phyloP scores from a whole-genome alignment of 2,888 invertebrate genomes.

The Parelbella ahira region DNA sequence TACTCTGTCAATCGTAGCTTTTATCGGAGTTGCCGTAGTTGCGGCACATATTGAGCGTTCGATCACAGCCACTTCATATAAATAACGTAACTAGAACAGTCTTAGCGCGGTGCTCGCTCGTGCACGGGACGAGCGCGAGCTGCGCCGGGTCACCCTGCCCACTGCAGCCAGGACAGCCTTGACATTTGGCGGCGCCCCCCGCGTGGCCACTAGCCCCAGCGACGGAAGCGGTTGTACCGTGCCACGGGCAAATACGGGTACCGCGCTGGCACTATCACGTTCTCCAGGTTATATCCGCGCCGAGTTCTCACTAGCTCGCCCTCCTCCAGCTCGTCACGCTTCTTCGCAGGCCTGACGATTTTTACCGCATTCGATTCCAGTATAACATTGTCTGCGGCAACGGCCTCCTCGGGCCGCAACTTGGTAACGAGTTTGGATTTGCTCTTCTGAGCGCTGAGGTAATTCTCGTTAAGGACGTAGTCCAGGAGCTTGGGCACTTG shows the following conservation, averaged over 20 bases:
- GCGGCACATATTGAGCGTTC: constrained; percentile 59
- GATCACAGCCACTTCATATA: constrained; percentile 72
- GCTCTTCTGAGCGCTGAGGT: constrained; percentile 57
- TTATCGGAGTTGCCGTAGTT: too few species aligned
- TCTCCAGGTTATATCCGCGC: constrained; percentile 74
- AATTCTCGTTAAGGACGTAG: constrained; percentile 57
- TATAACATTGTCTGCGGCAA: constrained; percentile 66
- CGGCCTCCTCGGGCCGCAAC: constrained; percentile 54
- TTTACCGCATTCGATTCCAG: constrained; percentile 67
- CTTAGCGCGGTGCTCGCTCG: constrained; percentile 39
- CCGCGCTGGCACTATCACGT: constrained; percentile 71
- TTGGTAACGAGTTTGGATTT: constrained; percentile 67
- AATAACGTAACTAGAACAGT: constrained; percentile 56
- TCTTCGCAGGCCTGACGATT: constrained; percentile 56
- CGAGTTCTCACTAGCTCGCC: constrained; percentile 58
- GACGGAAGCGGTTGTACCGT: constrained; percentile 65
- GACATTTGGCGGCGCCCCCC: constrained; percentile 57
- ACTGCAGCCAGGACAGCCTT: constrained; percentile 61
- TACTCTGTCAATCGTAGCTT: constrained; percentile 56
- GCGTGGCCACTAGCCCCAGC: constrained; percentile 67
- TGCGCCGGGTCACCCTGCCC: constrained; percentile 41
- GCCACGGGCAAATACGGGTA: constrained; percentile 72
- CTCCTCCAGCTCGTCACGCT: constrained; percentile 39
- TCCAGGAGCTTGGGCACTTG: constrained; percentile 57
- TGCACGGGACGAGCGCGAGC: constrained; percentile 42